Conservation (phyloP, 2,797 vertebrate species). For the Anabacerthia variegaticeps region DNA sequence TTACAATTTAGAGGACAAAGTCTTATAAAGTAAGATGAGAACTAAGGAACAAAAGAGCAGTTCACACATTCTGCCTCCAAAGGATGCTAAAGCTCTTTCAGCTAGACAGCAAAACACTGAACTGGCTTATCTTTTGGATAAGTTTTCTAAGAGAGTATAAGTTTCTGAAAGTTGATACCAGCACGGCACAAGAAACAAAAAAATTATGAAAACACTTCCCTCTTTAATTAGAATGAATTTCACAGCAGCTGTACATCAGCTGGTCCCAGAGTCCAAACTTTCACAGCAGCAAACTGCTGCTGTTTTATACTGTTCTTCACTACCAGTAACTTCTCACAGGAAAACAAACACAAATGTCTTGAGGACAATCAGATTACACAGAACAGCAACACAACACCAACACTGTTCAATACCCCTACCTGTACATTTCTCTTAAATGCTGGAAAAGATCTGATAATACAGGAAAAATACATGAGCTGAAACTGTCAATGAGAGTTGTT, state of each 20-base stretch:
- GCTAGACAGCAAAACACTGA: background rate
- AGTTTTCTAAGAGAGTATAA: background rate
- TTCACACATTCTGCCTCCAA: background rate
- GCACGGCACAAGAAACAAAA: background rate
- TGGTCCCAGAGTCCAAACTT: background rate
- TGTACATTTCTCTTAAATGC: background rate
- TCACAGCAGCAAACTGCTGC: background rate
- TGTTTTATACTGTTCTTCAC: background rate
- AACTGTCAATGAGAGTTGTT: background rate
- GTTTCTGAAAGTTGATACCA: background rate
- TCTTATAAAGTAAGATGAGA: background rate
- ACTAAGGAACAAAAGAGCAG: background rate
- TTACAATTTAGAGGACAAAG: background rate
- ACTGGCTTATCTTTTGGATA: background rate
- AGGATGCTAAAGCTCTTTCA: background rate
- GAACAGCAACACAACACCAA: background rate
- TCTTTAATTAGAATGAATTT: background rate
- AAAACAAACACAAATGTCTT: background rate
- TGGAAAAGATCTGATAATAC: background rate
- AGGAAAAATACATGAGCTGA: background rate
- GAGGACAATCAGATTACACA: background rate
- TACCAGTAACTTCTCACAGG: background rate
- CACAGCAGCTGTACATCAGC: background rate
- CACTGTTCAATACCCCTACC: background rate
- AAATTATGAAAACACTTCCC: background rate